Base-by-base conservation (phyloP, 30 jellyfish, hydroid and myxozoan genomes). In the Morbakka virulenta region DNA sequence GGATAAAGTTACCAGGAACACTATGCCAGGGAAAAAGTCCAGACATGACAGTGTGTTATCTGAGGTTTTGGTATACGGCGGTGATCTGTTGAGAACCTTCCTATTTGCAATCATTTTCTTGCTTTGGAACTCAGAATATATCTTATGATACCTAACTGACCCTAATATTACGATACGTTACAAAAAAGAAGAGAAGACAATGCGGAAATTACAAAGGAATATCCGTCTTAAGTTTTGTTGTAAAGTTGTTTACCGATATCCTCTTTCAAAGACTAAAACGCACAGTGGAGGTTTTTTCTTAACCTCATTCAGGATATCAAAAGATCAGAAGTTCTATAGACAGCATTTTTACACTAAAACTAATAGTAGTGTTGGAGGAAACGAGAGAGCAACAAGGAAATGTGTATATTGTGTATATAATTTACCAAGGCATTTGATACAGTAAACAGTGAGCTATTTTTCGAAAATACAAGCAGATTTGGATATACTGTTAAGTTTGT, bases 401-500 rank as follows among this genome's bases (percentile, higher is more conserved):
- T 57, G 41, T 82, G 87, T 82, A 71, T 67, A 82, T 82, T 6
- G 87, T 67, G n/a, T 82, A 71, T n/a, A n/a, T n/a, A n/a, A n/a
- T n/a, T n/a, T n/a, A n/a, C n/a, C n/a, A n/a, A n/a, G n/a, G n/a
- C n/a, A n/a, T n/a, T n/a, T n/a, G n/a, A n/a, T n/a, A n/a, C n/a
- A n/a, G n/a, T n/a, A n/a, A n/a, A n/a, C n/a, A n/a, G n/a, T n/a
- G n/a, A n/a, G n/a, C n/a, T n/a, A n/a, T n/a, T n/a, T n/a, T n/a
- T n/a, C 49, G 23, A 23, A 27, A 71, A 71, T 76, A 49, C 73
- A 41, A 35, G 76, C 12, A 62, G 50, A 31, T 69, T 82, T 51
- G 87, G 94, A 50, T 82, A 87, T 64, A 86, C 87, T 26, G 50
- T 87, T 4, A 82, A 82, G 64, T 72, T 72, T 28, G 81, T 82